Conservation (phyloP, 2,113 vertebrate genomes). For the Prunella fulvescens region DNA sequence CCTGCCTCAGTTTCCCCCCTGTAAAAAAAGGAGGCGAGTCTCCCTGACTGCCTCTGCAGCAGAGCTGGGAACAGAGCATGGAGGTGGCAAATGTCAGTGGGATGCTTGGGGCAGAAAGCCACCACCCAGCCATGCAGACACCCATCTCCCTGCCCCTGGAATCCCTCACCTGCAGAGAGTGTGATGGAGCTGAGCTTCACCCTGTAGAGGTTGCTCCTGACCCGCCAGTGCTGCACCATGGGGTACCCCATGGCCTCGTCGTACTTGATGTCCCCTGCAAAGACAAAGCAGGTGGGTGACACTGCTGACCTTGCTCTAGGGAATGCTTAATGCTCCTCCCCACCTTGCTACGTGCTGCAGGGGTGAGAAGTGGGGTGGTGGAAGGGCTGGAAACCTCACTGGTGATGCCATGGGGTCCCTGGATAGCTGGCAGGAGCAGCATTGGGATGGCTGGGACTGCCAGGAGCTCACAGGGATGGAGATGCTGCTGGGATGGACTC, state of each 20-base stretch:
- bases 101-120: neutral
- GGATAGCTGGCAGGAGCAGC: neutral
- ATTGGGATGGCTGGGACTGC: rapidly evolving
- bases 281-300: neutral
- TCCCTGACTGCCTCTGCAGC: neutral
- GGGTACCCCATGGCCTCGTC: constrained; percentile 95
- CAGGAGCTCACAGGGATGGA: neutral
- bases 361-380: rapidly evolving
- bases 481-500: neutral
- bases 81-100: neutral
- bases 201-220: constrained; percentile 94
- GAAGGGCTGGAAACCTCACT: neutral
- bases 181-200: constrained; percentile 97
- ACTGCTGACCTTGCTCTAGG: rapidly evolving
- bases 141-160: rapidly evolving
- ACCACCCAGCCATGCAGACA: rapidly evolving
- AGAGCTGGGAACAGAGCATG: neutral
- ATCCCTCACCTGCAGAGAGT: constrained; percentile 87
- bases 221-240: constrained; percentile 95
- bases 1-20: neutral
- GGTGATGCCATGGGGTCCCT: rapidly evolving
- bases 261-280: constrained; percentile 86
- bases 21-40: neutral
- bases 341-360: rapidly evolving
- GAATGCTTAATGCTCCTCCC: neutral